Conservation (phyloP, 2,888 invertebrate genomes). For the Lasioglossum figueresi region DNA sequence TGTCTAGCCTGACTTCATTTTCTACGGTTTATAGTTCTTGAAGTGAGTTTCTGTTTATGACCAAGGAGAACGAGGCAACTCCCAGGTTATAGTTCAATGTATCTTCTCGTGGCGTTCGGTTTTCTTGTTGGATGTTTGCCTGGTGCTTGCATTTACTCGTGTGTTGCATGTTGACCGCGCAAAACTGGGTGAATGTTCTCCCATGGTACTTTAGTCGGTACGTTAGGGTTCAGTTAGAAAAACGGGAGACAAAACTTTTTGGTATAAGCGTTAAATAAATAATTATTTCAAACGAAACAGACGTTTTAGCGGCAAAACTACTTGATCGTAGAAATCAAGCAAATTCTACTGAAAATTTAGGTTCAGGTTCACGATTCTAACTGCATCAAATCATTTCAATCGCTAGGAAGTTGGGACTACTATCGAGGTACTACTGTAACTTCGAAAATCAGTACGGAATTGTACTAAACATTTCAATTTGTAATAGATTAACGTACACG, state of each 20-base stretch:
- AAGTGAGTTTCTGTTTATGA: neutral
- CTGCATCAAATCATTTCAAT: neutral
- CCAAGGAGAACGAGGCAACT: neutral
- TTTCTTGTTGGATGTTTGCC: conserved; percentile 13
- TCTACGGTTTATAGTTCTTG: no score
- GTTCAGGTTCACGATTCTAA: neutral
- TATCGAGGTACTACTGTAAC: neutral
- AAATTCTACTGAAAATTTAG: neutral
- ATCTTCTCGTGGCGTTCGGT: neutral
- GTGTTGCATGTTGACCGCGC: neutral
- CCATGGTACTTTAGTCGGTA: neutral
- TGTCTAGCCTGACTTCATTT: neutral
- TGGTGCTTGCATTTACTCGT: neutral
- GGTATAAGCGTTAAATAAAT: neutral
- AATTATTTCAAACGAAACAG: neutral
- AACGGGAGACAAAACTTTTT: neutral
- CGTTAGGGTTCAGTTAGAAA: neutral
- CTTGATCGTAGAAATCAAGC: neutral
- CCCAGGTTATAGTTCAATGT: conserved; percentile 1
- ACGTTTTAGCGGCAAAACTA: neutral
- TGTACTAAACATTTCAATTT: no score
- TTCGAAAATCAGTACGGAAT: neutral
- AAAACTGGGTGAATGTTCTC: neutral
- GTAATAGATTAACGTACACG: no score
- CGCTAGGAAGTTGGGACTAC: no score